phyloP scores from a whole-genome alignment of 2,797 vertebrate genomes.

The Phataginus tricuspis region DNA sequence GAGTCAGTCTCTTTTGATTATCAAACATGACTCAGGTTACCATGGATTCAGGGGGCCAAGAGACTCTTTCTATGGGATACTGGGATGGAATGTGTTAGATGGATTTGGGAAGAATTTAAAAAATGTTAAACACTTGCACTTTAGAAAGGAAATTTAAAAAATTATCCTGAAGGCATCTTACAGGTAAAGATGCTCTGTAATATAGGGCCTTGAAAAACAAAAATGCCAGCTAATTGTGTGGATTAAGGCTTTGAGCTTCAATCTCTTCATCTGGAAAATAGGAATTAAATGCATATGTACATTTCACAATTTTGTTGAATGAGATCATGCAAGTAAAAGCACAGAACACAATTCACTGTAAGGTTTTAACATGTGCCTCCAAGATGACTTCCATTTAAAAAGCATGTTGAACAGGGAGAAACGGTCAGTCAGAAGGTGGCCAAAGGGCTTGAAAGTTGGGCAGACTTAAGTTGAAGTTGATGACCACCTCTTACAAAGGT shows the following conservation, averaged over 20 bases:
- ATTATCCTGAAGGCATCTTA: not conserved
- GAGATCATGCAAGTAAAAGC: not conserved
- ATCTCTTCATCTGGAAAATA: constrained; percentile 28
- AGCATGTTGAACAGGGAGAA: not conserved
- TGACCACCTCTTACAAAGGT: not conserved
- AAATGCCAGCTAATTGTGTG: not conserved
- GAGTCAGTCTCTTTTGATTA: not conserved
- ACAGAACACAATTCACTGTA: not conserved
- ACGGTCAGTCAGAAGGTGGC: not conserved
- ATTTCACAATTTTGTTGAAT: not conserved
- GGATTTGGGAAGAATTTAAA: not conserved
- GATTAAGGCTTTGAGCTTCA: not conserved
- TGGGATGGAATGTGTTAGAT: not conserved
- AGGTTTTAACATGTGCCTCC: not conserved
- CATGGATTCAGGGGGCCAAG: not conserved
- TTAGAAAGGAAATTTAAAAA: not conserved
- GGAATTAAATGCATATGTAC: not conserved
- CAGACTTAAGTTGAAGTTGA: not conserved
- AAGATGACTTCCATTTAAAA: not conserved
- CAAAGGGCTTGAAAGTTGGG: not conserved
- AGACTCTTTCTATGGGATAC: not conserved
- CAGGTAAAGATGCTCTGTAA: not conserved
- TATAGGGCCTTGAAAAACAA: not conserved
- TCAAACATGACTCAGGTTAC: not conserved
- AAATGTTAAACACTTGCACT: not conserved